Evolutionary conservation across 1,140 invertebrate species (phyloP).

Genomic region (Drosophila pruinosa): DNA sequence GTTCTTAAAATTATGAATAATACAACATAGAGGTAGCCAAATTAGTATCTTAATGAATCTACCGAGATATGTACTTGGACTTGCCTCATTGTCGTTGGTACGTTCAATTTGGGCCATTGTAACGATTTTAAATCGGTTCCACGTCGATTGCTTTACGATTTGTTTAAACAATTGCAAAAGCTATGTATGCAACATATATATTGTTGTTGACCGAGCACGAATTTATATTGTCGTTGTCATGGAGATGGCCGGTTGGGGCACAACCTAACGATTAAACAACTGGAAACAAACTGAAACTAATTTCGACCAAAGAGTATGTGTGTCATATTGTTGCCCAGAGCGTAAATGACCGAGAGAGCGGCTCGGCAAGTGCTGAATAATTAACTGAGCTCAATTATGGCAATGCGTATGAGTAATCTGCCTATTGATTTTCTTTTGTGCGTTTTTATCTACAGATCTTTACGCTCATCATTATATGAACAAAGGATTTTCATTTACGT

Average conservation of each 20-base stretch:
- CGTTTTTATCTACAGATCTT: background rate
- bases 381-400: constrained; percentile 7
- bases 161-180: constrained; percentile 8
- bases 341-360: constrained; percentile 7
- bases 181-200: background rate
- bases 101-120: constrained; percentile 36
- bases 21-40: background rate
- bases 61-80: background rate
- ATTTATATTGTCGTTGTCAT: constrained; percentile 51
- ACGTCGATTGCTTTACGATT: constrained; percentile 18
- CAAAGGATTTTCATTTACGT: background rate
- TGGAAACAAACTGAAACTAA: constrained; percentile 56
- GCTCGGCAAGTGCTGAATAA: background rate
- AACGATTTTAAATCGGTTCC: constrained; percentile 27
- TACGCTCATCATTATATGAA: background rate
- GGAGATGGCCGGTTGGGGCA: constrained; percentile 46
- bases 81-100: constrained; percentile 27
- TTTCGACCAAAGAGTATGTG: constrained; percentile 15
- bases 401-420: constrained; percentile 29
- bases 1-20: background rate
- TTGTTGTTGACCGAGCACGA: constrained; percentile 28
- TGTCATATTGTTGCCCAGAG: constrained; percentile 1
- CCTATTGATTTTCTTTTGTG: constrained; percentile 8
- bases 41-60: background rate
- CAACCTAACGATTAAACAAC: constrained; percentile 79